Evolutionary conservation across 2,113 vertebrate species (phyloP), one percentile per base, ranked within the genome.

Genomic region (Philantomba maxwellii): DNA sequence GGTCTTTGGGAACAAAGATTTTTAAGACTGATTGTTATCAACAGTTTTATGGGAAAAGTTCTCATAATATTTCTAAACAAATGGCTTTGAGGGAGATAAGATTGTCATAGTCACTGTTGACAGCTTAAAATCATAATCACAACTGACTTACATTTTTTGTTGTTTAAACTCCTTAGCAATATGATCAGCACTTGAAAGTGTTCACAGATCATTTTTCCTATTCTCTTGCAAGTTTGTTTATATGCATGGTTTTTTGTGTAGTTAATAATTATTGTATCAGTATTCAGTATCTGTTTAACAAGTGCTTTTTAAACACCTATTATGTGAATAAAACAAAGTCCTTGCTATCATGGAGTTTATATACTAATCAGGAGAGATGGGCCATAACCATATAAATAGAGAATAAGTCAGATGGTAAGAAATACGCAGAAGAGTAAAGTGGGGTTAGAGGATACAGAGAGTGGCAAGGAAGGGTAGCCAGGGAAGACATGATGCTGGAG

Each of bases 151-250:
- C 0, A 16, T 7, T 82, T 94, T 91, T 95, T 96, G 75, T 89
- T 95, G 30, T 84, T 16, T 39, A 66, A 12, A 93, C 36, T 91
- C 33, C 47, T 89, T 94, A 93, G 81, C 88, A 93, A n/a, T 89
- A 53, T 77, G 60, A 81, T 87, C 53, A 89, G 13, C 36, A 81
- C 58, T 95, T 58, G 17, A 96, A 91, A 94, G 57, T 96, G 17
- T 87, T 90, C 57, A 87, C 30, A 81, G 78, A 60, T 85, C 36
- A 10, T 88, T 91, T 97, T 93, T 89, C 45, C 82, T 73, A 1
- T 96, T 95, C 30, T 93, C 80, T 92, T 93, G 64, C 43, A 75
- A 77, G 26, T n/a, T 85, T 92, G 19, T 92, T 96, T 45, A 89
- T 83, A 58, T 73, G 21, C 16, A 26, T 80, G 66, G 7, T 88